phyloP scores from a whole-genome alignment of 2,797 vertebrate genomes.

The Tragelaphus eurycerus region DNA sequence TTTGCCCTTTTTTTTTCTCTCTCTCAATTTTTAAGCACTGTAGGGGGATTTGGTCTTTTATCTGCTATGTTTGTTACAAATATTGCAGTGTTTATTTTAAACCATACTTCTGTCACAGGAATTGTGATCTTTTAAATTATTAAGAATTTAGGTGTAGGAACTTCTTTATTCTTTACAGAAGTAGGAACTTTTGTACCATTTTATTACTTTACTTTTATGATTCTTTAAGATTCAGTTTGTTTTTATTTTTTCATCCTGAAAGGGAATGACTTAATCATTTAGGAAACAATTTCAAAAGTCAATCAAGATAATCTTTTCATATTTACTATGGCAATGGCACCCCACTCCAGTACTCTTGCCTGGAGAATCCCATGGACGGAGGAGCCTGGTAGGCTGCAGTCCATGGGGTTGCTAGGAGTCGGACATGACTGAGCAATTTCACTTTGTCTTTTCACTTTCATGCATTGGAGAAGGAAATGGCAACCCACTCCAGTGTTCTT shows the following conservation, averaged over 20 bases:
- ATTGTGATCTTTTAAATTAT: not conserved
- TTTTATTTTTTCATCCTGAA: conserved; percentile 23
- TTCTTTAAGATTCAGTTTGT: not conserved
- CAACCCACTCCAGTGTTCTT: no score
- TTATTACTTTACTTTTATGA: not conserved
- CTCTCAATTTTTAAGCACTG: not conserved
- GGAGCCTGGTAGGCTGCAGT: no score
- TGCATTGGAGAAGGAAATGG: no score
- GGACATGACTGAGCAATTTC: no score
- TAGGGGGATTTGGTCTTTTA: not conserved
- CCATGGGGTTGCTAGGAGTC: no score
- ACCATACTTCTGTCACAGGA: not conserved
- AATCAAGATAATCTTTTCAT: not conserved
- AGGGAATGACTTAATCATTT: not conserved
- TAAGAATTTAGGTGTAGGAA: not conserved
- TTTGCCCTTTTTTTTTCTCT: not conserved
- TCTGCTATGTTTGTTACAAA: not conserved
- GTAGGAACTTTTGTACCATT: not conserved
- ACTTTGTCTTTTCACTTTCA: no score
- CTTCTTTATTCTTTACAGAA: not conserved
- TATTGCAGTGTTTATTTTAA: conserved; percentile 9
- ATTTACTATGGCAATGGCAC: not conserved
- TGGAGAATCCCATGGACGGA: no score
- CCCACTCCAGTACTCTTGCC: no score
- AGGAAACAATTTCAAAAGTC: conserved; percentile 24